phyloP scores from a whole-genome alignment of 37 sponge, comb jelly and placozoan genomes.

The Chondrosia reniformis region DNA sequence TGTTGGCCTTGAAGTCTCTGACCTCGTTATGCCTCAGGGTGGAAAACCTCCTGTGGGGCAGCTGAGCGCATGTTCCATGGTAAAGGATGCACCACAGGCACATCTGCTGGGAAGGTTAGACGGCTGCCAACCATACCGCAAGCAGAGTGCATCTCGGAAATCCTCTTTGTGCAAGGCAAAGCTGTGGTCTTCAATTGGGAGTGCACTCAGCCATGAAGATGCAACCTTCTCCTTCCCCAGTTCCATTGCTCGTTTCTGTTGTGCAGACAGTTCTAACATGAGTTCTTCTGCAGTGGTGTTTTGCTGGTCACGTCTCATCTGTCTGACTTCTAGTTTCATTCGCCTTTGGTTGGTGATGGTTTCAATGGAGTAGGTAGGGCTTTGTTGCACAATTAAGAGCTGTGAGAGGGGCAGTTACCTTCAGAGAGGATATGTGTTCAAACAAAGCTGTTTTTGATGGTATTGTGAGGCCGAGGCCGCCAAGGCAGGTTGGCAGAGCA shows the following conservation, averaged over 20 bases:
- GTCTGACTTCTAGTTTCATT: not conserved
- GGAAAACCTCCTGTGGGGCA: no score
- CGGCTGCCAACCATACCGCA: not conserved
- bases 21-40: not conserved
- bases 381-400: constrained; percentile 2
- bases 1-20: not conserved
- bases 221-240: not conserved
- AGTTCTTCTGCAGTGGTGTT: not conserved
- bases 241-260: constrained; percentile 4
- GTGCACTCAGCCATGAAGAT: not conserved
- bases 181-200: not conserved
- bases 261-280: not conserved
- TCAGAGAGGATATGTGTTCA: not conserved
- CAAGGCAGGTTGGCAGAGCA: no score
- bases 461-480: not conserved
- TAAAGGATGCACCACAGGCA: not conserved
- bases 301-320: not conserved
- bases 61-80: constrained; percentile 8
- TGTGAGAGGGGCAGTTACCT: not conserved
- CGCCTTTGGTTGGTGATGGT: constrained; percentile 3
- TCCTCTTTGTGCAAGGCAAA: constrained; percentile 1
- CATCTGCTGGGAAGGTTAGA: not conserved
- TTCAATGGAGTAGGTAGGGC: not conserved
- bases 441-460: not conserved
- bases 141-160: not conserved